Evolutionary conservation across 2,797 vertebrate genomes (phyloP), one percentile per base, ranked within the genome.

Genomic region (Psittacula echo): DNA sequence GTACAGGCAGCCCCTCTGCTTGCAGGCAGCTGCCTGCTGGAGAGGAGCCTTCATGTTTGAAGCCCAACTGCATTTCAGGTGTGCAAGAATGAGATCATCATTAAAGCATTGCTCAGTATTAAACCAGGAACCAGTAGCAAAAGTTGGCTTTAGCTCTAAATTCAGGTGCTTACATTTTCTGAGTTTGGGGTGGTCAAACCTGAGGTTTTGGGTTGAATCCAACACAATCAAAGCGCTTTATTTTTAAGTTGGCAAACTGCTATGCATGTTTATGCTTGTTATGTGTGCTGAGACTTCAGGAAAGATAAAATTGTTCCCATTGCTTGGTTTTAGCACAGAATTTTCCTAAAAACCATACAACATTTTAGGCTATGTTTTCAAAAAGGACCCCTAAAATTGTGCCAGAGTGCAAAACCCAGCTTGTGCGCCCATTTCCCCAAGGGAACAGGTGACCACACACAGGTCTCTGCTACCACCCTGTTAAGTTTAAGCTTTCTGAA

Each of bases 371-470:
- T 71, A 0, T 8, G 5, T 58, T 85, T 83, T 58, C 8, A 29
- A 54, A 66, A 84, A 45, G 3, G 30, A 4, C 7, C 48, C 15
- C 4, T 11, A 20, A 42, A 85, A 32, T 14, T 8, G 8, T 48
- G 14, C 13, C 13, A 19, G 20, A 17, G 17, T 27, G 54, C 4
- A 61, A 70, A 65, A 16, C 17, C 34, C 19, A 27, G 12, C 5
- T 0, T 0, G 0, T 2, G 23, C 23, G 32, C 12, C 48, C 13
- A 5, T 3, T 1, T 1, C 2, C 20, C 26, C 3, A 0, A 2
- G 50, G 23, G 44, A 68, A 45, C 21, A 9, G 34, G 34, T 13
- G 66, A 53, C 44, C 41, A 2, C 4, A 3, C 32, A 15, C 32
- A 47, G 16, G 8, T 20, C 34, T 32, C 45, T 20, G 18, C 16